Evolutionary conservation across 2,888 invertebrate genomes (phyloP), one percentile per base, ranked within the genome.

Genomic region (Stenurella melanura): DNA sequence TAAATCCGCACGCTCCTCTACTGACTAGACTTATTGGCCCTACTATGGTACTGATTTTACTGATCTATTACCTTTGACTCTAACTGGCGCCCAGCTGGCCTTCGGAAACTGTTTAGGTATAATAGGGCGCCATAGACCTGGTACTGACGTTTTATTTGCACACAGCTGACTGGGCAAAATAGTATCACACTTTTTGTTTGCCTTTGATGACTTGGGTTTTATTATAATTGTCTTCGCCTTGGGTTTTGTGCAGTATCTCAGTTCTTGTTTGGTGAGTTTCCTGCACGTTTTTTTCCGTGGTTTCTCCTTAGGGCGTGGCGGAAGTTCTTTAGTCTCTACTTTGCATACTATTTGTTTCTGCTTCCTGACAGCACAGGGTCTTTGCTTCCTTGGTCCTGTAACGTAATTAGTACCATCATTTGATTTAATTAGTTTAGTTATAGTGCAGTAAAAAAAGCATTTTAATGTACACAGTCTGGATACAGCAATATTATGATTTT

Each of bases 1-100:
- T n/a, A n/a, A n/a, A n/a, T n/a, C n/a, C n/a, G n/a, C n/a, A n/a
- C n/a, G n/a, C n/a, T n/a, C n/a, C n/a, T n/a, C n/a, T n/a, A n/a
- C n/a, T n/a, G n/a, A n/a, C n/a, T n/a, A n/a, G n/a, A n/a, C n/a
- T n/a, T n/a, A n/a, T n/a, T n/a, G n/a, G n/a, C n/a, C n/a, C n/a
- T n/a, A n/a, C n/a, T n/a, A n/a, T n/a, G n/a, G n/a, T n/a, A n/a
- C n/a, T n/a, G n/a, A n/a, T n/a, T n/a, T n/a, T n/a, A n/a, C n/a
- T n/a, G n/a, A n/a, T n/a, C n/a, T n/a, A 26, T 26, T 26, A 79
- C 79, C 60, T 75, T 74, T 73, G n/a, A 82, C 80, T 63, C 78
- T 79, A 1, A 81, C 78, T 2, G 82, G 80, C 15, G 19, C 19
- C 80, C 80, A 79, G 4, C 54, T 50, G 4, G 74, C 74, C 21